A percentile compares a stretch with the other conserved stretches of the same genome.
These are phyloP conservation scores for Hylaea fasciaria DNA, from an alignment of 2,888 invertebrate species.

Conservation along the genomic window DNA sequence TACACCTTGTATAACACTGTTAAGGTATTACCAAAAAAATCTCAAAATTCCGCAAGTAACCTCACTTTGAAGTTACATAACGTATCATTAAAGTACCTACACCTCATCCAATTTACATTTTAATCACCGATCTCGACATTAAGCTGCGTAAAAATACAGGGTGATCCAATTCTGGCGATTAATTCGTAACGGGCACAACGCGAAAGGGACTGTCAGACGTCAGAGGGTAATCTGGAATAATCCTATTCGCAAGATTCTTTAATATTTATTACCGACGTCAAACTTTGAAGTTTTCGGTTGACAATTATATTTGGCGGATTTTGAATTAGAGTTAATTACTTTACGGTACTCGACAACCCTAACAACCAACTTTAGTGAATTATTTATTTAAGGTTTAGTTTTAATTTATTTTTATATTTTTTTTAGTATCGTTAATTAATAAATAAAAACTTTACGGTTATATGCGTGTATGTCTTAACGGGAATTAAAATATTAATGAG, in stretches of 20 bases:
- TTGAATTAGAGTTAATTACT: slow-evolving; percentile 14
- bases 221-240: slow-evolving; percentile 41
- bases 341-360: too few species aligned
- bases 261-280: slow-evolving; percentile 36
- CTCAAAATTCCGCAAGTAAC: too few species aligned
- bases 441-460: too few species aligned
- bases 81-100: slow-evolving; percentile 5
- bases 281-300: slow-evolving; percentile 32
- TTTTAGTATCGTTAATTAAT: too few species aligned
- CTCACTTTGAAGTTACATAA: background rate
- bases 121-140: slow-evolving; percentile 18
- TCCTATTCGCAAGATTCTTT: slow-evolving; percentile 43
- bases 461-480: too few species aligned
- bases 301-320: slow-evolving; percentile 22
- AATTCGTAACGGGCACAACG: slow-evolving; percentile 7
- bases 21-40: background rate
- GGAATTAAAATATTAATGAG: too few species aligned
- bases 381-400: too few species aligned
- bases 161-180: slow-evolving; percentile 19
- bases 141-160: slow-evolving; percentile 14
- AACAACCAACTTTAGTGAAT: too few species aligned
- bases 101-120: slow-evolving; percentile 18
- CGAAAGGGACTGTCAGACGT: slow-evolving; percentile 17
- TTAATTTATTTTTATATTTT: too few species aligned
- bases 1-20: too few species aligned